Conservation (phyloP, 2,888 invertebrate genomes). For the Platyscelio sp. region DNA sequence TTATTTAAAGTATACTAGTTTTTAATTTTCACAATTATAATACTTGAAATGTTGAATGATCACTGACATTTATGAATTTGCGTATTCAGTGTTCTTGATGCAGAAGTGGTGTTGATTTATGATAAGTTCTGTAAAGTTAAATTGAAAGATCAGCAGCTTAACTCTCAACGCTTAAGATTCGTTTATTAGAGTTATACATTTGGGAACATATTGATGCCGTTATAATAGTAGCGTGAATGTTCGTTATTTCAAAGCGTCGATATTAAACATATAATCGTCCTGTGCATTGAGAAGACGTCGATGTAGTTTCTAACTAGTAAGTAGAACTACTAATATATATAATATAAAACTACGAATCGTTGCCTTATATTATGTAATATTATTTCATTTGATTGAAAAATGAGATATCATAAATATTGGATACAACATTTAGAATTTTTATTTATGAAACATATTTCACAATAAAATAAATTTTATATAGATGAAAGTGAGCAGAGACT, state of each 20-base stretch:
- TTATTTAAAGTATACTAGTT: too few species aligned
- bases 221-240: slow-evolving; percentile 50
- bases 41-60: not conserved
- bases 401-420: too few species aligned
- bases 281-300: slow-evolving; percentile 57
- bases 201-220: slow-evolving; percentile 42
- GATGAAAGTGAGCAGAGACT: too few species aligned
- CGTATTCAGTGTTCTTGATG: slow-evolving; percentile 3
- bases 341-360: too few species aligned
- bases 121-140: slow-evolving; percentile 44
- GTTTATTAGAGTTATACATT: slow-evolving; percentile 55
- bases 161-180: slow-evolving; percentile 26
- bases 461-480: too few species aligned
- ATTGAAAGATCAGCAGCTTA: slow-evolving; percentile 22
- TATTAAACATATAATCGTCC: slow-evolving; percentile 51
- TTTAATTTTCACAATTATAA: too few species aligned
- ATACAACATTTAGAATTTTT: too few species aligned
- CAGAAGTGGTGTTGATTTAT: slow-evolving; percentile 24
- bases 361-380: too few species aligned
- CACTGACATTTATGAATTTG: slow-evolving; percentile 30
- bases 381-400: too few species aligned
- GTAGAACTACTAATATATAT: too few species aligned
- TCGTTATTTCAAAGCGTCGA: slow-evolving; percentile 42
- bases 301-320: slow-evolving; percentile 54
- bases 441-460: too few species aligned